Base-by-base conservation (phyloP, 2,888 invertebrate species). In the Timema cristinae region DNA sequence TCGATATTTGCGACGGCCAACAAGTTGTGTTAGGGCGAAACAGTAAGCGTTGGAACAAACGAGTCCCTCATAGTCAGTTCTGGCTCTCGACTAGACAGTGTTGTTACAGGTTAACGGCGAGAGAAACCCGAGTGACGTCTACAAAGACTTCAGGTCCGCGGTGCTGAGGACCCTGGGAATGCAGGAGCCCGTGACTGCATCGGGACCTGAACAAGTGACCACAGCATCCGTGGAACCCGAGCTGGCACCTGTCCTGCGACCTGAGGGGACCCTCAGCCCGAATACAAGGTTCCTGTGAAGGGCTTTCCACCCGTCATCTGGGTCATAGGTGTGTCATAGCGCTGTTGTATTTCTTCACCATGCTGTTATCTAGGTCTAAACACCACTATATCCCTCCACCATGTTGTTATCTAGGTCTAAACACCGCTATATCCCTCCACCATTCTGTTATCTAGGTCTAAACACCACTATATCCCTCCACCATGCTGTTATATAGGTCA, bases 111-210 rank as follows among this genome's bases (percentile, higher is more conserved):
- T 95, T 15, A 94, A 94, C 79, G 95, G 95, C 8, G 95, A 95
- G 82, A 85, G 95, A 70, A 91, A 93, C 78, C 95, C 94, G 0
- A 88, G 89, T 52, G 94, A 94, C 78, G 94, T 95, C 10, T 95
- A 94, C 83, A 89, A 89, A 79, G 95, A 95, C 82, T 94, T 95
- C 82, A 88, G 92, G 69, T 86, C 89, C 10, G 90, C 92, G 5
- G 89, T 94, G 9, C 88, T 93, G 77, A 88, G 90, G 79, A 91
- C 93, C 78, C 83, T 95, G 32, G 91, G 91, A 48, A 84, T 87
- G 63, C 86, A 88, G 76, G 91, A 90, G 79, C 89, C 63, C 11
- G 89, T 78, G 66, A 63, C 32, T n/a, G 51, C 9, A 56, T n/a
- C 15, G 68, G 68, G 49, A 71, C 56, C 72, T 68, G 8, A 6